Evolutionary conservation across 2,797 vertebrate species (phyloP).

Genomic region (Gorsachius magnificus): DNA sequence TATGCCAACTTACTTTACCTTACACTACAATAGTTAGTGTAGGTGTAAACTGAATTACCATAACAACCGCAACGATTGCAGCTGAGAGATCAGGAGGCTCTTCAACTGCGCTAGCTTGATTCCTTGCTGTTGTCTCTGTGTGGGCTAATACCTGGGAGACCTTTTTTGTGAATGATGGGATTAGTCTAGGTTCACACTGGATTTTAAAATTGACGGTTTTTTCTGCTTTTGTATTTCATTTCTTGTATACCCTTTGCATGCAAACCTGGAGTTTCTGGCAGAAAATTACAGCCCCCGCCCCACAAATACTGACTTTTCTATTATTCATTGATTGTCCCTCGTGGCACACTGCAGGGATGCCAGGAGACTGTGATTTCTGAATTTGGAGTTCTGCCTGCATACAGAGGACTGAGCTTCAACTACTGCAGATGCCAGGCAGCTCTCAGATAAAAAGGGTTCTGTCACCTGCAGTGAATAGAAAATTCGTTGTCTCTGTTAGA

Average conservation of each 20-base stretch:
- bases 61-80: neutral
- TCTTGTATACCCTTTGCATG: neutral
- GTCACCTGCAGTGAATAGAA: neutral
- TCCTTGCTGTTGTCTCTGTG: neutral
- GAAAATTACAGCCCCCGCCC: neutral
- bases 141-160: neutral
- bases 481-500: neutral
- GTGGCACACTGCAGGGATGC: neutral
- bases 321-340: neutral
- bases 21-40: neutral
- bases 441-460: neutral
- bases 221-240: neutral
- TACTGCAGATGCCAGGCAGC: neutral
- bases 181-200: neutral
- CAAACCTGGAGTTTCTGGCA: neutral
- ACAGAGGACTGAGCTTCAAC: neutral
- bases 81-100: neutral
- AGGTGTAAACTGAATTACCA: neutral
- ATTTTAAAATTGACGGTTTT: neutral
- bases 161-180: neutral
- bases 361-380: slow-evolving; percentile 5
- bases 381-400: neutral
- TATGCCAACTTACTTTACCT: neutral
- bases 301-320: neutral
- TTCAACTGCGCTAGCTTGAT: neutral